phyloP scores from a whole-genome alignment of 2,888 invertebrate species.

The Quadroppia sp. region DNA sequence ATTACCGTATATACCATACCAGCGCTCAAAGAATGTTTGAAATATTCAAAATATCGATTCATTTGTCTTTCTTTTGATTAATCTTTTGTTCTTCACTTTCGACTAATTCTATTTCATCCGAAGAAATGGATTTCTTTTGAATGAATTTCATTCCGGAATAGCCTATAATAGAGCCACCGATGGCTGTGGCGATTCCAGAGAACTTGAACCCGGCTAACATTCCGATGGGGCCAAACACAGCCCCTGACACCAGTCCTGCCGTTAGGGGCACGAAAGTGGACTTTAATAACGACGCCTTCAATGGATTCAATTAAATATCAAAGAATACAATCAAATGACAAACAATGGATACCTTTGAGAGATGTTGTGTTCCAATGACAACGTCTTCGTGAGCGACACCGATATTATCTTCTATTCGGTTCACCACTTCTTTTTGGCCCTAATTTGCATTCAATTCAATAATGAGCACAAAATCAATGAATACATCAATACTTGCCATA shows the following conservation, averaged over 20 bases:
- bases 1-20: too few species aligned
- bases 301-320: neutral
- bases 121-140: constrained; percentile 24
- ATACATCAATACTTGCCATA: neutral
- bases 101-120: neutral
- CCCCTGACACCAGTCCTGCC: neutral
- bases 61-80: neutral
- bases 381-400: neutral
- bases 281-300: constrained; percentile 10
- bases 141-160: constrained; percentile 20
- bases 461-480: neutral
- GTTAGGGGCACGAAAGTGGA: constrained; percentile 9
- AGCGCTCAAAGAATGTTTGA: too few species aligned
- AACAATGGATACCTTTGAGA: constrained; percentile 12
- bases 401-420: neutral
- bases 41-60: neutral
- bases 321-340: neutral
- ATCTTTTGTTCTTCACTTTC: neutral
- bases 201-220: constrained; percentile 16
- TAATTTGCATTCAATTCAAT: neutral
- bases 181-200: neutral
- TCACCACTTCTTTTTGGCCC: constrained; percentile 10
- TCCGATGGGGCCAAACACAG: constrained; percentile 24
- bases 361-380: constrained; percentile 15
- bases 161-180: constrained; percentile 15